A percentile compares a stretch with the other conserved stretches of the same genome.
These are phyloP conservation scores for Tineola bisselliella DNA, from an alignment of 2,888 invertebrate species.

Conservation along the genomic window DNA sequence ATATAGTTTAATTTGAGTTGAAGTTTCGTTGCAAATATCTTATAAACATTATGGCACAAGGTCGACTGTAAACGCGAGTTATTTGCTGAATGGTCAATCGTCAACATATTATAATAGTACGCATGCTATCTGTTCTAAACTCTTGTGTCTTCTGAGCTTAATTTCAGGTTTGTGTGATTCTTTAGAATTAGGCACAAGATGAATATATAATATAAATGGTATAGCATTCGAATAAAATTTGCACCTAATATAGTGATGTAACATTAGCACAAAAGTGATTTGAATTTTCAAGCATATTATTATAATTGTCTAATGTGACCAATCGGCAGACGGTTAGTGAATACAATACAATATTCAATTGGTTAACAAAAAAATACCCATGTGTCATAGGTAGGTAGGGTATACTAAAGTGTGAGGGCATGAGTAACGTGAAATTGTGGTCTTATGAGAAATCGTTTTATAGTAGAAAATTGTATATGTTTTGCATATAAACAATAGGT, in stretches of 20 bases:
- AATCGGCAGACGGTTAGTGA: neutral
- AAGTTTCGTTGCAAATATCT: neutral
- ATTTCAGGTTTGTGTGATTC: too few species aligned
- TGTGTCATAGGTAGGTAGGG: neutral
- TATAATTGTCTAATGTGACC: neutral
- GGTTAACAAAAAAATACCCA: neutral
- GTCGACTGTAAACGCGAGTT: slow-evolving; percentile 24
- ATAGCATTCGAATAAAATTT: too few species aligned
- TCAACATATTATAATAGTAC: too few species aligned
- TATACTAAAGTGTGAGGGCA: neutral
- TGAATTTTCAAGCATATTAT: neutral
- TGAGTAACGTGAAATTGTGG: neutral
- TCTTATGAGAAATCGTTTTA: neutral
- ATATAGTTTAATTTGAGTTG: neutral
- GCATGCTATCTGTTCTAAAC: too few species aligned
- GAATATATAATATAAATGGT: too few species aligned
- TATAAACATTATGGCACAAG: slow-evolving; percentile 28
- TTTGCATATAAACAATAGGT: neutral
- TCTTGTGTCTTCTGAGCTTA: too few species aligned
- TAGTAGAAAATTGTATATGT: neutral
- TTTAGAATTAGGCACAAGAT: too few species aligned
- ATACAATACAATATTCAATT: neutral
- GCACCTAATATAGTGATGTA: neutral
- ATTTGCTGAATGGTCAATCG: neutral
- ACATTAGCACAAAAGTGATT: neutral